These are phyloP conservation scores for Bufotes viridis DNA, from an alignment of 2,797 vertebrate species.

Conservation along the genomic window DNA sequence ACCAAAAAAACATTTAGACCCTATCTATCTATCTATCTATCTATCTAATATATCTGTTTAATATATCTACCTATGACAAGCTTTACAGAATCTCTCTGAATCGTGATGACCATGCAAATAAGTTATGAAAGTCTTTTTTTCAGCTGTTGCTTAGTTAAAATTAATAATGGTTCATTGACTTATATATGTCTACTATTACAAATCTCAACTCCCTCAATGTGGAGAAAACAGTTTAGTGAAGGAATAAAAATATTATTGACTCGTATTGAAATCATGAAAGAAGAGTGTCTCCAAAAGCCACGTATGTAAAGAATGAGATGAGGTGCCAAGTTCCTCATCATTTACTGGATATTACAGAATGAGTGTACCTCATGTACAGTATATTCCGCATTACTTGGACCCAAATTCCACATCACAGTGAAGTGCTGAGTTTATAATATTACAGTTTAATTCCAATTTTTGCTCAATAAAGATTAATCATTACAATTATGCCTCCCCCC, in stretches of 20 bases:
- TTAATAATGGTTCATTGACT: constrained; percentile 34
- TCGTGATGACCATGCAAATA: neutral
- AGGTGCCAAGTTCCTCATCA: constrained; percentile 19
- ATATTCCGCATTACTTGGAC: constrained; percentile 35
- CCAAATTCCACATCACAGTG: constrained; percentile 12
- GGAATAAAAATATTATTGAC: constrained; percentile 32
- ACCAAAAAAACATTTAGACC: constrained; percentile 25
- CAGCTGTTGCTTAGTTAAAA: constrained; percentile 10
- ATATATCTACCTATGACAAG: constrained; percentile 24
- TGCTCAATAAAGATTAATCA: neutral
- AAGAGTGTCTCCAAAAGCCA: constrained; percentile 12
- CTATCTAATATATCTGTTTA: too few relatives aligned
- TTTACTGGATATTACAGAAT: constrained; percentile 39
- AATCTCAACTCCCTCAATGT: neutral
- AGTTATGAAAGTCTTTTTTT: neutral
- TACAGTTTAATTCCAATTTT: neutral
- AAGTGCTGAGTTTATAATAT: constrained; percentile 32
- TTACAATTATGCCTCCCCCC: neutral
- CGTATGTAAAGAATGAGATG: constrained; percentile 5
- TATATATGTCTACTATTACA: constrained; percentile 38
- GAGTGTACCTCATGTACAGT: constrained; percentile 35
- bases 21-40: too few relatives aligned
- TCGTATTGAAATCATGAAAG: constrained; percentile 21
- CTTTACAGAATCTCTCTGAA: constrained; percentile 7
- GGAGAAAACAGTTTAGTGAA: constrained; percentile 8